These are phyloP conservation scores for Melanchra persicariae DNA, from an alignment of 2,888 invertebrate genomes.

Conservation along the genomic window DNA sequence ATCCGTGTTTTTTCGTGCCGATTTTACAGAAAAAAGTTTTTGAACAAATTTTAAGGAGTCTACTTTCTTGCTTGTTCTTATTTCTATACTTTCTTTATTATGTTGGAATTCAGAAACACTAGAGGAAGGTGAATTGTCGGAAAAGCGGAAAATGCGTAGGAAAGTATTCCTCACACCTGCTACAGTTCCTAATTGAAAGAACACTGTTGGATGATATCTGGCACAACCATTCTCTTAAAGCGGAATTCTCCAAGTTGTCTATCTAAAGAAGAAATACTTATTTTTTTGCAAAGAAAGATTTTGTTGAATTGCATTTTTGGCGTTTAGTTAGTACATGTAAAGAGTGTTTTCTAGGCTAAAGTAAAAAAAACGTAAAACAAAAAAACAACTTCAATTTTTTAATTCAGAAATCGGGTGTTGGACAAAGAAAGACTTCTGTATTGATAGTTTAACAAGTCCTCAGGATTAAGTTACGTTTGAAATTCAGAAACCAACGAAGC, in stretches of 20 bases:
- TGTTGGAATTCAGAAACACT: neutral
- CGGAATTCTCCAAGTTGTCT: neutral
- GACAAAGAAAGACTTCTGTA: no score
- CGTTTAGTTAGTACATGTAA: no score
- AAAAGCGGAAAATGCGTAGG: neutral
- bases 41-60: neutral
- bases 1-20: constrained; percentile 29
- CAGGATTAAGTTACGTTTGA: neutral
- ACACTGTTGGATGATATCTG: neutral
- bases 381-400: no score
- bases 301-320: no score
- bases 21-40: constrained; percentile 27
- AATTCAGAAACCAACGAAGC: neutral
- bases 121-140: neutral
- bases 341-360: no score
- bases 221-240: neutral
- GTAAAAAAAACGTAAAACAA: no score
- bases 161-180: neutral
- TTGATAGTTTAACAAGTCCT: no score
- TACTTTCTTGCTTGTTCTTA: constrained; percentile 7
- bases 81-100: neutral
- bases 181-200: neutral
- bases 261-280: no score
- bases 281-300: no score
- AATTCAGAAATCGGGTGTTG: no score